Evolutionary conservation across 2,113 vertebrate genomes (phyloP), one percentile per base, ranked within the genome.

Genomic region (Podocnemis expansa): DNA sequence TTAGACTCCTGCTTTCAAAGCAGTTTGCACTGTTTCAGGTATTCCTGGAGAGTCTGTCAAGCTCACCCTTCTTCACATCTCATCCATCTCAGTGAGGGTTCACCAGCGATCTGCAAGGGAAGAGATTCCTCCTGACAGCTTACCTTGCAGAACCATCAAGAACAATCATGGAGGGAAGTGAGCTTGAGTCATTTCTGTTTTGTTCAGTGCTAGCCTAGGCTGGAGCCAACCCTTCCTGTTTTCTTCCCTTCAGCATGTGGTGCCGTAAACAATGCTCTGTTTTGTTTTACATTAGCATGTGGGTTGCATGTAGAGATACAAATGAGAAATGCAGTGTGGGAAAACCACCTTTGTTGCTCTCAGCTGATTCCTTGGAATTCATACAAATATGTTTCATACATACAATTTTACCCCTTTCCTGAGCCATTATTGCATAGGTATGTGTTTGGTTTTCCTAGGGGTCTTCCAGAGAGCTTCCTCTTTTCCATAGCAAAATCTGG

Each of bases 321-420:
- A 95, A 94, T 89, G 75, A 87, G 89, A 93, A 91, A 41, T 43
- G 73, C 56, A 95, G 51, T n/a, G 63, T 25, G 29, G 84, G 86
- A 73, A 95, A 95, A 97, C 80, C 88, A 94, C 58, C 82, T 84
- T 43, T 76, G 82, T 1, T 1, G 89, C 80, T 94, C 89, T 95
- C 94, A 52, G 82, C 92, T 95, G 92, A 95, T 93, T 93, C 82
- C 91, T 92, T 87, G 85, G 6, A 22, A 90, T 84, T 84, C 73
- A 91, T 3, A 93, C 85, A 25, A 47, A 49, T 38, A 4, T 82
- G 83, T 73, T 95, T 89, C 80, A 76, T 49, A 54, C 80, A 31
- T 49, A 56, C 91, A 67, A 93, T 1, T 4, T 27, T 85, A 55
- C 38, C 19, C 70, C 84, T n/a, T 80, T 60, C 45, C 47, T 41